These are phyloP conservation scores for Rhorus exstirpatorius DNA, from an alignment of 2,888 invertebrate species.

Conservation along the genomic window DNA sequence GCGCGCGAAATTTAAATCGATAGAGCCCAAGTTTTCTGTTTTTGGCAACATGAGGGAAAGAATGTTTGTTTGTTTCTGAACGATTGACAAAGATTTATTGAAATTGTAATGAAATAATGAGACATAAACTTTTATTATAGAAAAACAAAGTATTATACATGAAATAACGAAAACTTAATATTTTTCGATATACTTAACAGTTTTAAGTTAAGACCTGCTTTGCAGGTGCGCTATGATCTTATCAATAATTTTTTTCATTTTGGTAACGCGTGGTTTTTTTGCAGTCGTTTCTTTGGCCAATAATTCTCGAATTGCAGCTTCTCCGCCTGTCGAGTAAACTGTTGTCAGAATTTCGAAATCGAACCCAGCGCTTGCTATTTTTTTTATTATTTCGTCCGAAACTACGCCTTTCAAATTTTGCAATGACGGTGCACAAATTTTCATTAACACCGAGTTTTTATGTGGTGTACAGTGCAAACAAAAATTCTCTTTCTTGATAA, in stretches of 20 bases:
- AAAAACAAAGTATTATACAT: slow-evolving; percentile 18
- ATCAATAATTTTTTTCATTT: slow-evolving; percentile 56
- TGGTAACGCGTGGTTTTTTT: slow-evolving; percentile 41
- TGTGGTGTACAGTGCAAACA: background rate
- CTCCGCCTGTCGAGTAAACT: slow-evolving; percentile 15
- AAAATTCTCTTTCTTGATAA: slow-evolving; percentile 7
- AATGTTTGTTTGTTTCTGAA: no score
- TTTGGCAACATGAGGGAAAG: slow-evolving; percentile 18
- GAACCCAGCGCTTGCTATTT: slow-evolving; percentile 16
- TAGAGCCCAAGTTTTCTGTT: slow-evolving; percentile 12
- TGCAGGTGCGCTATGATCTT: slow-evolving; percentile 3
- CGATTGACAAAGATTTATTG: background rate
- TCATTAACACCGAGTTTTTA: slow-evolving; percentile 16
- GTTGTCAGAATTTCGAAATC: background rate
- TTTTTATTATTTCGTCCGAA: slow-evolving; percentile 27
- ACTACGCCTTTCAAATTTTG: slow-evolving; percentile 21
- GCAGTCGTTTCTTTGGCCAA: slow-evolving; percentile 23
- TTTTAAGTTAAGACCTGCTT: slow-evolving; percentile 5
- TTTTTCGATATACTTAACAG: slow-evolving; percentile 23
- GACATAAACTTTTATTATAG: slow-evolving; percentile 16
- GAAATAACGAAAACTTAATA: slow-evolving; percentile 21
- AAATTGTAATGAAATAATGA: slow-evolving; percentile 16
- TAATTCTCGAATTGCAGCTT: slow-evolving; percentile 9
- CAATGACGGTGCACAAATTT: slow-evolving; percentile 3
- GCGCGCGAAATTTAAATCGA: slow-evolving; percentile 24